Conservation (phyloP, 2,113 vertebrate genomes). For the Albula glossodonta region DNA sequence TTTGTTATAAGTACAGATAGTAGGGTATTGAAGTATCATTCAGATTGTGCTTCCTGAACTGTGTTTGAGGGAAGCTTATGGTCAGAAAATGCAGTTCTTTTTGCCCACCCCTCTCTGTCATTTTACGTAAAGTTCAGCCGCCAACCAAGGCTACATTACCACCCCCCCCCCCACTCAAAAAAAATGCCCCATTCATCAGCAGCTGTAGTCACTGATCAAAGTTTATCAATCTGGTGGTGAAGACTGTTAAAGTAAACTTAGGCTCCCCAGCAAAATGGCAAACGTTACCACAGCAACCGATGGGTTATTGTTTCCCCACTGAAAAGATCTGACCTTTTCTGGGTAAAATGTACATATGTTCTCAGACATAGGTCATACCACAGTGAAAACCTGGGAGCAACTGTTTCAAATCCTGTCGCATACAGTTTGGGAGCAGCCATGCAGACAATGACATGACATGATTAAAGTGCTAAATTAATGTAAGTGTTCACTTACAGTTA, state of each 20-base stretch:
- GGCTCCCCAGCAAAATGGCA: constrained; percentile 5
- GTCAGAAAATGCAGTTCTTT: too few relatives aligned
- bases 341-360: not conserved
- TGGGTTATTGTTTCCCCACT: not conserved
- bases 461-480: too few relatives aligned
- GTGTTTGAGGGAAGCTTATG: too few relatives aligned
- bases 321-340: not conserved
- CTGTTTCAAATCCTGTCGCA: not conserved
- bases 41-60: too few relatives aligned
- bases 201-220: constrained; percentile 17
- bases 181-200: not conserved
- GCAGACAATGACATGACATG: too few relatives aligned
- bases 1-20: too few relatives aligned
- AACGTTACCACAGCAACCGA: constrained; percentile 25
- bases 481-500: too few relatives aligned
- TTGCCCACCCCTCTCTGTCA: too few relatives aligned
- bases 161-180: not conserved
- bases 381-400: not conserved
- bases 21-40: too few relatives aligned
- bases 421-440: too few relatives aligned
- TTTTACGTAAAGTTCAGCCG: too few relatives aligned
- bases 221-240: constrained; percentile 10
- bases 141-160: not conserved
- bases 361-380: not conserved
- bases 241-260: not conserved